phyloP scores from a whole-genome alignment of 2,888 invertebrate genomes.

The Eubasilissa splendida region DNA sequence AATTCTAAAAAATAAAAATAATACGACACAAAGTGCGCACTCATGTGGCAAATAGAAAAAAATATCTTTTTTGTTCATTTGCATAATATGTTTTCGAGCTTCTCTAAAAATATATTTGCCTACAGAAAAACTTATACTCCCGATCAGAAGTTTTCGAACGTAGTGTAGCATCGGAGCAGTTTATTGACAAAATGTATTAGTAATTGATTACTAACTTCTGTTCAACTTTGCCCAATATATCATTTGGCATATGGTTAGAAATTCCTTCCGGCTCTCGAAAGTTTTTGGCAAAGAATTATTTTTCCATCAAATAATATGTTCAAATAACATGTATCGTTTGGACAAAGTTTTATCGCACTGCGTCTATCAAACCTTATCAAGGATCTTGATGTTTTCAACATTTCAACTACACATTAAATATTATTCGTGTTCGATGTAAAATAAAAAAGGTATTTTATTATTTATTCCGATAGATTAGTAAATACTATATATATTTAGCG shows the following conservation, averaged over 20 bases:
- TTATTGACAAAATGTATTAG: conserved; percentile 42
- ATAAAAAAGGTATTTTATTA: too few relatives aligned
- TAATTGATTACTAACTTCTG: conserved; percentile 47
- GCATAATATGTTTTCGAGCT: too few relatives aligned
- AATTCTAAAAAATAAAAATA: too few relatives aligned
- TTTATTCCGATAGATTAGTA: too few relatives aligned
- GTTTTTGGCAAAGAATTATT: conserved; percentile 38
- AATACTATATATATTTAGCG: too few relatives aligned
- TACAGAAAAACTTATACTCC: background rate
- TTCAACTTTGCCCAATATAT: conserved; percentile 48
- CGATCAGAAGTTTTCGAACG: conserved; percentile 18
- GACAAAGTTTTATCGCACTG: background rate
- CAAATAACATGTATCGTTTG: background rate
- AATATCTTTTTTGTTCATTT: too few relatives aligned
- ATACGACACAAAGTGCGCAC: too few relatives aligned
- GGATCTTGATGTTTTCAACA: background rate
- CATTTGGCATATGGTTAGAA: conserved; percentile 47
- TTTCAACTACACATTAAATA: too few relatives aligned
- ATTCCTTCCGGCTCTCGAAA: conserved; percentile 42
- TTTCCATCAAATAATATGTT: background rate
- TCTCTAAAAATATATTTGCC: too few relatives aligned
- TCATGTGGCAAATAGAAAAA: too few relatives aligned
- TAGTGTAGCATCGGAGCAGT: conserved; percentile 9
- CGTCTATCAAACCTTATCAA: background rate
- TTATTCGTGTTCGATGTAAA: too few relatives aligned